A percentile compares a stretch with the other conserved stretches of the same genome.
These are phyloP conservation scores for Hemicordylus capensis DNA, from an alignment of 2,113 vertebrate species.

Conservation along the genomic window DNA sequence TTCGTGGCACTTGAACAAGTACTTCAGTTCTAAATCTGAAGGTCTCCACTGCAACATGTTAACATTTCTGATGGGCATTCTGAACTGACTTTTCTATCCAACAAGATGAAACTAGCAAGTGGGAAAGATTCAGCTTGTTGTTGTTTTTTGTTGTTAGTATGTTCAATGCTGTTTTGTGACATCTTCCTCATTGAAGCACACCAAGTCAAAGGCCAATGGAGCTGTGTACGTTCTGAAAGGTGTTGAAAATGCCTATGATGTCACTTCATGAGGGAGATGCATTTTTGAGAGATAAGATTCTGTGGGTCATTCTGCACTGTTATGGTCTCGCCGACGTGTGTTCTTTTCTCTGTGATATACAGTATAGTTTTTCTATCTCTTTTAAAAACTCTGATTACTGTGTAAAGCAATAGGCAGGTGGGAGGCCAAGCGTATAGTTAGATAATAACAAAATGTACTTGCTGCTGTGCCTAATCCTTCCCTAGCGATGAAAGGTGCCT, in stretches of 20 bases:
- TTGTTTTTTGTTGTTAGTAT: not conserved
- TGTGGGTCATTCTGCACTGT: not conserved
- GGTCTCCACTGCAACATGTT: constrained; percentile 3
- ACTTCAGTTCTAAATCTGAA: not conserved
- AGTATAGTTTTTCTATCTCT: not conserved
- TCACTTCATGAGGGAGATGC: not conserved
- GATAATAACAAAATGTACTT: constrained; percentile 31
- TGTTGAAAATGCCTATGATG: not conserved
- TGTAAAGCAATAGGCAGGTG: constrained; percentile 26
- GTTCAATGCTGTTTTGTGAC: not conserved
- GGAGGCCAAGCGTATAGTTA: constrained; percentile 17
- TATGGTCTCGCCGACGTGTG: not conserved
- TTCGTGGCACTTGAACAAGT: not conserved
- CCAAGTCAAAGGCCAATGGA: not conserved
- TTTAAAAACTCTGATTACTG: not conserved
- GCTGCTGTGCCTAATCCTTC: not conserved
- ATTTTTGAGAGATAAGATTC: constrained; percentile 4
- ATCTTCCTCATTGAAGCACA: constrained; percentile 24
- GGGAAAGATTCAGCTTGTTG: not conserved
- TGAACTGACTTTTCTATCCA: not conserved
- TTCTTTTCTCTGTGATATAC: not conserved
- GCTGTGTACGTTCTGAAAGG: constrained; percentile 9
- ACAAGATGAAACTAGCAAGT: not conserved
- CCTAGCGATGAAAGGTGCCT: not conserved
- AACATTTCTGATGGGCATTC: constrained; percentile 3